Evolutionary conservation across 2,113 vertebrate species (phyloP).

Genomic region (Cyprinodon tularosa): DNA sequence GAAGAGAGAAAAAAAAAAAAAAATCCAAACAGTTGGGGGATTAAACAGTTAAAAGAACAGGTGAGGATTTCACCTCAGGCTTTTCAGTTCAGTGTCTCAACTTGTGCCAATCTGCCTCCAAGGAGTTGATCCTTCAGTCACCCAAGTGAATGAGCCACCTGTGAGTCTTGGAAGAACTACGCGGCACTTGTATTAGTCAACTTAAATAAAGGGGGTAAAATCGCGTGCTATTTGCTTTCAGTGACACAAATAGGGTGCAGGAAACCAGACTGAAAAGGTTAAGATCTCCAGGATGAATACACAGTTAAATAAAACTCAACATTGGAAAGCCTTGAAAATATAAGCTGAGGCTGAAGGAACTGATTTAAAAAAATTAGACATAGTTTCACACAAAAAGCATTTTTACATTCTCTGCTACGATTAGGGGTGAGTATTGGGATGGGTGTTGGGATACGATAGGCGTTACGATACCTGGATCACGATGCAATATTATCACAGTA

Average conservation of each 20-base stretch:
- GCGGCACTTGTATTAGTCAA: neutral
- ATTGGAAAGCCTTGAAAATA: neutral
- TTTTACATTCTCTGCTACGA: no score
- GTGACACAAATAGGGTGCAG: neutral
- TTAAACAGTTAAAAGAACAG: conserved; percentile 42
- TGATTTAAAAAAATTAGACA: conserved; percentile 2
- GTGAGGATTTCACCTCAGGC: conserved; percentile 66
- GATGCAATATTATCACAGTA: no score
- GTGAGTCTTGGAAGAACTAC: conserved; percentile 40
- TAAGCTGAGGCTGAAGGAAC: neutral
- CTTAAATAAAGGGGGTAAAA: conserved; percentile 23
- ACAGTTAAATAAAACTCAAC: neutral
- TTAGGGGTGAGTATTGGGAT: no score
- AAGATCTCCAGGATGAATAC: conserved; percentile 7
- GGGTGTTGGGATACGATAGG: no score
- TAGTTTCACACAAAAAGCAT: conserved; percentile 22
- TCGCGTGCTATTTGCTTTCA: conserved; percentile 30
- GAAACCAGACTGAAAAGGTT: neutral
- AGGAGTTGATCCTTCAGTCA: conserved; percentile 30
- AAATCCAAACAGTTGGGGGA: conserved; percentile 51
- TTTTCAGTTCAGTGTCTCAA: conserved; percentile 34
- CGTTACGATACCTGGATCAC: no score
- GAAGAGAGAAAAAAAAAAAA: conserved; percentile 54
- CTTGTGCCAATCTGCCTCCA: conserved; percentile 31
- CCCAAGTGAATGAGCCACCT: conserved; percentile 59